Percentiles rank a stretch among this genome's conserved stretches.
These are phyloP conservation scores for Melanotaenia duboulayi DNA, from an alignment of 2,113 vertebrate species.

Conservation along the genomic window DNA sequence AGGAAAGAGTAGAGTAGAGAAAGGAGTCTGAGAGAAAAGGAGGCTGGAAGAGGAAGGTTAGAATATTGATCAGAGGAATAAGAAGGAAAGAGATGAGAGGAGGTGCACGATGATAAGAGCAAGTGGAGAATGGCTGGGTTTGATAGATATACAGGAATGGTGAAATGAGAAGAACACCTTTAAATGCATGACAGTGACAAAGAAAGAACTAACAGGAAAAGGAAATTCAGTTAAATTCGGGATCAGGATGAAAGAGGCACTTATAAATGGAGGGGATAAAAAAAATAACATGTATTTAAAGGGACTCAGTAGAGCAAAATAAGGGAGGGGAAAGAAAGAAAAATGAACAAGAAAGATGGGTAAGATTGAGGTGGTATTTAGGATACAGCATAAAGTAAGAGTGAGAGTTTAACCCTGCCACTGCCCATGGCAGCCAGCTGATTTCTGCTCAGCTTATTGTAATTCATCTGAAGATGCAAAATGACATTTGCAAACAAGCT, in stretches of 20 bases:
- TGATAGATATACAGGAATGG: constrained; percentile 11
- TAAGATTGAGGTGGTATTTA: too few relatives aligned
- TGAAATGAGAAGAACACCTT: constrained; percentile 6
- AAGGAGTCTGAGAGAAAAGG: constrained; percentile 32
- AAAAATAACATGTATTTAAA: not conserved
- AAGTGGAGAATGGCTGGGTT: constrained; percentile 45
- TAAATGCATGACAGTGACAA: constrained; percentile 8
- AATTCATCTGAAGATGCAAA: constrained; percentile 35
- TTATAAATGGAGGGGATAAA: not conserved
- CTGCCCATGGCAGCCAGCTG: constrained; percentile 20
- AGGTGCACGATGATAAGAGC: constrained; percentile 37
- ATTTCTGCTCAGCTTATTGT: constrained; percentile 21
- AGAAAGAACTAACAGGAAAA: constrained; percentile 3
- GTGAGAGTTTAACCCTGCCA: not conserved
- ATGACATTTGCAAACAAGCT: constrained; percentile 12
- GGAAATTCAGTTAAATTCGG: not conserved
- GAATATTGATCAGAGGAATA: constrained; percentile 58
- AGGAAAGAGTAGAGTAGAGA: constrained; percentile 18
- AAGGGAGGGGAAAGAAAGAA: too few relatives aligned
- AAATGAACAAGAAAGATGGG: too few relatives aligned
- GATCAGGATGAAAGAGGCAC: not conserved
- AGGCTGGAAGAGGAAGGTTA: constrained; percentile 51
- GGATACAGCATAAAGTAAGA: too few relatives aligned
- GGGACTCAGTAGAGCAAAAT: too few relatives aligned
- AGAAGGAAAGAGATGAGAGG: constrained; percentile 46